These are phyloP conservation scores for Octodon degus DNA, from an alignment of 2,113 vertebrate genomes.

Conservation along the genomic window DNA sequence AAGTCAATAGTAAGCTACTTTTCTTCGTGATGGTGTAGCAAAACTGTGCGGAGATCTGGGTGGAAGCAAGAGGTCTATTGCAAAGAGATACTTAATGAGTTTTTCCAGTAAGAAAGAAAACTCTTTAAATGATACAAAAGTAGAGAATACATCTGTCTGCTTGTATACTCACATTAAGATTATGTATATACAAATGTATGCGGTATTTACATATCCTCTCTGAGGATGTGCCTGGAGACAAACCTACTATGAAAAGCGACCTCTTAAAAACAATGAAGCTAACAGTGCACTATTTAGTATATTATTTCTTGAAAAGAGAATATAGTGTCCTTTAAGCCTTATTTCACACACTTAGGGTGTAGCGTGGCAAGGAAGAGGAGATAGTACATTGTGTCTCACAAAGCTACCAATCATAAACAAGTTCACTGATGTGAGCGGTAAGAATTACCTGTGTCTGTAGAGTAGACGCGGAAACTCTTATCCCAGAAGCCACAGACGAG, in stretches of 20 bases:
- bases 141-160: background rate
- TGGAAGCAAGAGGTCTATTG: slow-evolving; percentile 15
- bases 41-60: background rate
- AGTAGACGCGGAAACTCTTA: slow-evolving; percentile 98
- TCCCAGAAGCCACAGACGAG: slow-evolving; percentile 99
- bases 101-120: slow-evolving; percentile 38
- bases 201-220: background rate
- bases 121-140: slow-evolving; percentile 47
- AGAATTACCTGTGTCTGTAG: slow-evolving; percentile 94
- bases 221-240: slow-evolving; percentile 24
- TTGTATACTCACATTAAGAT: background rate
- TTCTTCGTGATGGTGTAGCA: slow-evolving; percentile 23
- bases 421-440: slow-evolving; percentile 39
- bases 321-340: background rate
- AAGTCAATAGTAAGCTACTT: slow-evolving; percentile 38
- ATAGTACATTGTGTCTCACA: background rate
- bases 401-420: background rate
- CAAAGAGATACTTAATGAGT: slow-evolving; percentile 62
- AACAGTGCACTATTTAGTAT: background rate
- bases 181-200: background rate
- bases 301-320: background rate
- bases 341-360: slow-evolving; percentile 10
- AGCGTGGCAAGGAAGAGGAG: background rate
- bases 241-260: background rate
- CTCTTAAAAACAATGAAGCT: slow-evolving; percentile 28